phyloP scores from a whole-genome alignment of 2,113 vertebrate genomes.

The Mesocricetus auratus region DNA sequence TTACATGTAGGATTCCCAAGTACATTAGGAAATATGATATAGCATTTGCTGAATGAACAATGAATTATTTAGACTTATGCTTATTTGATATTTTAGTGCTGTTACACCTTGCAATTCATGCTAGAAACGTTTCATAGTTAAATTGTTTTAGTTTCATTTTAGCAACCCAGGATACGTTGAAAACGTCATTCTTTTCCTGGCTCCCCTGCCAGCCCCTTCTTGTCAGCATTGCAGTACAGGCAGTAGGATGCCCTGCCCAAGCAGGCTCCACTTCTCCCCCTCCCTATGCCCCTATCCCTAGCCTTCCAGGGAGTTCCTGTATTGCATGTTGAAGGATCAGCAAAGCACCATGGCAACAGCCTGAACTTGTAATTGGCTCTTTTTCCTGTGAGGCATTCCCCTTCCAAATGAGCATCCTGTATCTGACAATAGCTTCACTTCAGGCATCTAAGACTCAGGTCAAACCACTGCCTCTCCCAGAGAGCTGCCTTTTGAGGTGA shows the following conservation, averaged over 20 bases:
- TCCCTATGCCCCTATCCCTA: background rate
- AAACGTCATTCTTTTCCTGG: constrained; percentile 42
- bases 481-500: constrained; percentile 12
- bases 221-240: background rate
- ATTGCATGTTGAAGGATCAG: constrained; percentile 85
- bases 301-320: constrained; percentile 62
- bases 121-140: constrained; percentile 35
- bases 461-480: background rate
- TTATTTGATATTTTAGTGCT: background rate
- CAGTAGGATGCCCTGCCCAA: background rate
- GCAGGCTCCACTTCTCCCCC: background rate
- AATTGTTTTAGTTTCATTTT: constrained; percentile 55
- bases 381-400: constrained; percentile 78
- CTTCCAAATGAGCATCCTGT: constrained; percentile 79
- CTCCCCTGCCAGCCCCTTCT: background rate
- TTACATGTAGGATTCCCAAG: background rate
- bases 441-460: constrained; percentile 21
- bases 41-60: background rate
- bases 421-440: constrained; percentile 46
- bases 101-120: background rate
- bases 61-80: background rate
- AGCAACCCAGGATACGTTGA: background rate
- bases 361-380: constrained; percentile 82
- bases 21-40: background rate
- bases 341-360: constrained; percentile 90